A percentile compares a stretch with the other conserved stretches of the same genome.
These are phyloP conservation scores for Solenodon paradoxus DNA, from an alignment of 2,113 vertebrate genomes.

Conservation along the genomic window DNA sequence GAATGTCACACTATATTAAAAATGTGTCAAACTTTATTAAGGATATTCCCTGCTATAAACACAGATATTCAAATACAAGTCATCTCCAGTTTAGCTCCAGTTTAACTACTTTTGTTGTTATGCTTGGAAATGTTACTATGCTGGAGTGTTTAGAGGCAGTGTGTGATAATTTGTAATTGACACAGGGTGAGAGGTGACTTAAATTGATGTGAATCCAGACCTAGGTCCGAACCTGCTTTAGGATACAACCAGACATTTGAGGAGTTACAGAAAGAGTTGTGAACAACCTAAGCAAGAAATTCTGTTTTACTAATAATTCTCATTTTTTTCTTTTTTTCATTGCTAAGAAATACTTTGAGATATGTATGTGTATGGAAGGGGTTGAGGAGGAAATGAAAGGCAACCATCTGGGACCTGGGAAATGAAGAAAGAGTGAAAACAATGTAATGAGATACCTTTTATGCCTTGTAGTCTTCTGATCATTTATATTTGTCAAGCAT, in stretches of 20 bases:
- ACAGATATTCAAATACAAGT: slow-evolving; percentile 59
- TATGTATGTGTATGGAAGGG: neutral
- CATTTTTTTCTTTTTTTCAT: neutral
- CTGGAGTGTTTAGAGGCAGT: neutral
- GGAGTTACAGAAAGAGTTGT: neutral
- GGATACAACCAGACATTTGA: neutral
- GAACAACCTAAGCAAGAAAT: neutral
- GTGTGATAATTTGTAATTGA: neutral
- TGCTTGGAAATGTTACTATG: neutral
- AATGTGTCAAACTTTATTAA: slow-evolving; percentile 60
- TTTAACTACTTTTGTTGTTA: neutral
- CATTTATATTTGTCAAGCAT: neutral
- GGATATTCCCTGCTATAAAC: neutral
- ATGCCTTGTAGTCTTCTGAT: neutral
- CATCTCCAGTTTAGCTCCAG: slow-evolving; percentile 21
- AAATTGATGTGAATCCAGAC: neutral
- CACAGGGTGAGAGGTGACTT: neutral
- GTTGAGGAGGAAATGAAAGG: neutral
- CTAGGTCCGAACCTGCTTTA: neutral
- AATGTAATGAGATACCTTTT: neutral
- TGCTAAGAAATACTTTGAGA: neutral
- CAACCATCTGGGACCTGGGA: neutral
- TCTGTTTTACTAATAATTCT: neutral
- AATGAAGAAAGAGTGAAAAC: neutral
- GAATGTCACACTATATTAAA: slow-evolving; percentile 64